Evolutionary conservation across 2,113 vertebrate genomes (phyloP).

Genomic region (Rutilus rutilus): DNA sequence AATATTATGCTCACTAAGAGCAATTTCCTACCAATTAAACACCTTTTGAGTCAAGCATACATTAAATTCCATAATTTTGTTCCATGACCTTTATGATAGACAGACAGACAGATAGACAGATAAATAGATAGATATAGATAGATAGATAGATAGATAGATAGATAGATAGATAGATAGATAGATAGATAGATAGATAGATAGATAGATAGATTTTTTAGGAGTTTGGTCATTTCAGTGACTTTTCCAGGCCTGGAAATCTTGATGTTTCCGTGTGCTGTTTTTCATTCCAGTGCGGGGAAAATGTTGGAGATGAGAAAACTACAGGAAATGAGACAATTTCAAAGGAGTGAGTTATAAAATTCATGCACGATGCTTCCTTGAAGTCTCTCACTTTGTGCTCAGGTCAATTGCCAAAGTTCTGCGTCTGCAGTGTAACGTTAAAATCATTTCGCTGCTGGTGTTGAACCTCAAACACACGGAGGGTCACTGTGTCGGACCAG

Average conservation of each 20-base stretch:
- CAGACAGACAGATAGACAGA: no score
- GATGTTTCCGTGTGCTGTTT: not conserved
- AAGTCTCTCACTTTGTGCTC: not conserved
- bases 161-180: no score
- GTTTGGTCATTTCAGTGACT: not conserved
- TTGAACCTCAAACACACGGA: not conserved
- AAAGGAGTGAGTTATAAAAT: slow-evolving; percentile 15
- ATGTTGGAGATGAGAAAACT: not conserved
- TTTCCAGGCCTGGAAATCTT: not conserved
- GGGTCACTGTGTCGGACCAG: not conserved
- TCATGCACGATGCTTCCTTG: not conserved
- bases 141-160: no score
- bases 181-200: no score
- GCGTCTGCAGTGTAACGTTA: not conserved
- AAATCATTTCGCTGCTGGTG: not conserved
- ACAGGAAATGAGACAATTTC: slow-evolving; percentile 48
- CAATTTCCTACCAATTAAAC: no score
- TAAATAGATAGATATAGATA: no score
- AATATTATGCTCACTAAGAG: no score
- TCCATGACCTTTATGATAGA: not conserved
- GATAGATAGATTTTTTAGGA: not conserved
- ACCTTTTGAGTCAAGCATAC: no score
- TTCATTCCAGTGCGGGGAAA: not conserved
- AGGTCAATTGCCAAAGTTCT: not conserved
- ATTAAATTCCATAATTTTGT: not conserved